Conservation (phyloP, 2,888 invertebrate genomes). For the Bombylius major region DNA sequence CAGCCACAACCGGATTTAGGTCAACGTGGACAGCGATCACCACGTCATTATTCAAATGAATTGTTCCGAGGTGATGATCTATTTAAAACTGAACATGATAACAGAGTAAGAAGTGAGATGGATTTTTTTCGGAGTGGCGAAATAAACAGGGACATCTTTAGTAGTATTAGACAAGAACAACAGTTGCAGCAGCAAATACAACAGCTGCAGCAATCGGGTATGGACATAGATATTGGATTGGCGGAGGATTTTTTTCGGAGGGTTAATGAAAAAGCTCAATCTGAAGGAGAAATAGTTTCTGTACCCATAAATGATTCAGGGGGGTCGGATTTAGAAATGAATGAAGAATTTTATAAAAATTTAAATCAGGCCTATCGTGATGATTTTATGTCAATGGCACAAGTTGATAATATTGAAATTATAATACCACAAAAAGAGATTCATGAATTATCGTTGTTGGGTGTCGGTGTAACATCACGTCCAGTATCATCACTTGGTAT, state of each 20-base stretch:
- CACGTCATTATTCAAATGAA: slow-evolving; percentile 19
- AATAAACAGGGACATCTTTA: slow-evolving; percentile 19
- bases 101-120: slow-evolving; percentile 15
- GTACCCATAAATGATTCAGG: slow-evolving; percentile 29
- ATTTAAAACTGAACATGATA: slow-evolving; percentile 4
- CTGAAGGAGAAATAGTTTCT: slow-evolving; percentile 22
- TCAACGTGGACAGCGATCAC: slow-evolving; percentile 20
- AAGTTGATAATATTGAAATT: slow-evolving; percentile 7
- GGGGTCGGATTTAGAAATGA: slow-evolving; percentile 16
- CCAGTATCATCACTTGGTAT: slow-evolving; percentile 65
- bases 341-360: slow-evolving; percentile 77
- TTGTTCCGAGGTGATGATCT: slow-evolving; percentile 21
- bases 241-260: slow-evolving; percentile 29
- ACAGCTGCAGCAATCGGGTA: slow-evolving; percentile 9
- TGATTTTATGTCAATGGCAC: slow-evolving; percentile 34
- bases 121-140: slow-evolving; percentile 24
- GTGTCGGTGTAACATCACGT: slow-evolving; percentile 37
- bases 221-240: slow-evolving; percentile 6
- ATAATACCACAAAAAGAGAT: slow-evolving; percentile 8
- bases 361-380: slow-evolving; percentile 79
- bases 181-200: not conserved
- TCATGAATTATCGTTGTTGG: slow-evolving; percentile 18
- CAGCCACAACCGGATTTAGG: slow-evolving; percentile 25
- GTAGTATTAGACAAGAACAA: slow-evolving; percentile 13
- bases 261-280: slow-evolving; percentile 24